These are phyloP conservation scores for Luidia sarsii DNA, from an alignment of 53 echinoderm and acorn worm species.

Conservation along the genomic window DNA sequence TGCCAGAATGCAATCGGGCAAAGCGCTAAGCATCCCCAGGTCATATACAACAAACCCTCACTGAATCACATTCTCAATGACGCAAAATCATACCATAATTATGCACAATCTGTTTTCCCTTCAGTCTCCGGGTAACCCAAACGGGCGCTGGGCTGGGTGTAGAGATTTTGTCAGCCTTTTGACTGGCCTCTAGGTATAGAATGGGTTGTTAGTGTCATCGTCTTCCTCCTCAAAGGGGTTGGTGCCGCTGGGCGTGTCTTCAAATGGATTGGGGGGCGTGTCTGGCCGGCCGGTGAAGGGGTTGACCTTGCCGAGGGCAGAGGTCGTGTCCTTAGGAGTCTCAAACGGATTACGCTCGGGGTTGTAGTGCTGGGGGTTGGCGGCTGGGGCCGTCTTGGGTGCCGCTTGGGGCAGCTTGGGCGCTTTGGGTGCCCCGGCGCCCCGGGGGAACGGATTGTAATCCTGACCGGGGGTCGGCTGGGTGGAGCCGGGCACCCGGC, in stretches of 20 bases:
- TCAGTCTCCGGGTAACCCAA: too few relatives aligned
- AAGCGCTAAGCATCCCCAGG: too few relatives aligned
- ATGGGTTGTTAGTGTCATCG: conserved; percentile 68
- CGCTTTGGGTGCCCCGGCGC: conserved; percentile 13
- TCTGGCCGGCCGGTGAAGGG: conserved; percentile 42
- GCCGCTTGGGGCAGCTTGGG: neutral
- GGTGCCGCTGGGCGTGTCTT: conserved; percentile 25
- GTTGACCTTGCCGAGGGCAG: neutral
- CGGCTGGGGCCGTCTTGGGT: conserved; percentile 15
- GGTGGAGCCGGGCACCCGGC: neutral
- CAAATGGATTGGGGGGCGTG: conserved; percentile 75
- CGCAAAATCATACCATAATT: too few relatives aligned
- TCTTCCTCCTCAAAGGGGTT: conserved; percentile 92
- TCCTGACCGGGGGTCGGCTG: conserved; percentile 13
- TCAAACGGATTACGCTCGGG: conserved; percentile 14
- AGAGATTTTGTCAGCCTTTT: too few relatives aligned
- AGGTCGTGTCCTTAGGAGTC: neutral
- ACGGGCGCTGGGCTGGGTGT: too few relatives aligned
- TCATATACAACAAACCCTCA: too few relatives aligned
- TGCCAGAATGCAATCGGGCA: too few relatives aligned
- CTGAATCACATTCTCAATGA: too few relatives aligned
- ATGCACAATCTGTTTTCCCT: too few relatives aligned
- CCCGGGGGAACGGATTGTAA: conserved; percentile 54
- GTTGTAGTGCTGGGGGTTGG: neutral
- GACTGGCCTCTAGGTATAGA: conserved; percentile 61